These are phyloP conservation scores for Drosophila jambulina DNA, from an alignment of 1,140 invertebrate species.

Conservation along the genomic window DNA sequence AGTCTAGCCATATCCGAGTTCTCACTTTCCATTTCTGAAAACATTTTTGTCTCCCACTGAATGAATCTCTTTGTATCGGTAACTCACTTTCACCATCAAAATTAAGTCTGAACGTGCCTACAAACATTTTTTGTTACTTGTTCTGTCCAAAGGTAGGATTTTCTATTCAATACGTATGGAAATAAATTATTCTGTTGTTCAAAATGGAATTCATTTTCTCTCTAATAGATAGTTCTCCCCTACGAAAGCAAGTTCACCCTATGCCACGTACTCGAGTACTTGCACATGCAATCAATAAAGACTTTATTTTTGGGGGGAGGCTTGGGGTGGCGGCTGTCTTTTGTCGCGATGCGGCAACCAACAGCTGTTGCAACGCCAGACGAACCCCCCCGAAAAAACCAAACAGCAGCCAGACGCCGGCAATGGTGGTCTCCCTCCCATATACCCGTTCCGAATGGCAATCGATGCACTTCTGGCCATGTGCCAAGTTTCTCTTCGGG, in stretches of 20 bases:
- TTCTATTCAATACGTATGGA: not conserved
- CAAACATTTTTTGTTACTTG: not conserved
- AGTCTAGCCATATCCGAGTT: not conserved
- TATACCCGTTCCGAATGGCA: conserved; percentile 60
- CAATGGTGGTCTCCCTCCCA: conserved; percentile 45
- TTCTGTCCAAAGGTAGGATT: not conserved
- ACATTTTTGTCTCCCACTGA: conserved; percentile 2
- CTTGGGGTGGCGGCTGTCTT: conserved; percentile 35
- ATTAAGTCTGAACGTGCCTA: not conserved
- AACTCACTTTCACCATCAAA: conserved; percentile 15
- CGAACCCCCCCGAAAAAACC: conserved; percentile 21
- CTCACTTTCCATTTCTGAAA: not conserved
- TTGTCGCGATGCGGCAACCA: conserved; percentile 71
- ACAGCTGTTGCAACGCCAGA: conserved; percentile 74
- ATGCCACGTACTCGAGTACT: conserved; percentile 18
- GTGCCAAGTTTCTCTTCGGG: conserved; percentile 79
- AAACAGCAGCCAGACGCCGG: conserved; percentile 75
- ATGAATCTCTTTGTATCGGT: not conserved
- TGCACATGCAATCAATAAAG: conserved; percentile 49
- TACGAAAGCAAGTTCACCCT: conserved; percentile 18
- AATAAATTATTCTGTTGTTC: not conserved
- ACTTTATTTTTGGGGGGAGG: conserved; percentile 31
- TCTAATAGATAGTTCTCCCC: not conserved
- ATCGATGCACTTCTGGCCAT: conserved; percentile 84
- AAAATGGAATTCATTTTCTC: not conserved